A percentile compares a stretch with the other conserved stretches of the same genome.
Evolutionary conservation across 2,797 vertebrate species (phyloP).

Genomic region (Cossypha caffra): DNA sequence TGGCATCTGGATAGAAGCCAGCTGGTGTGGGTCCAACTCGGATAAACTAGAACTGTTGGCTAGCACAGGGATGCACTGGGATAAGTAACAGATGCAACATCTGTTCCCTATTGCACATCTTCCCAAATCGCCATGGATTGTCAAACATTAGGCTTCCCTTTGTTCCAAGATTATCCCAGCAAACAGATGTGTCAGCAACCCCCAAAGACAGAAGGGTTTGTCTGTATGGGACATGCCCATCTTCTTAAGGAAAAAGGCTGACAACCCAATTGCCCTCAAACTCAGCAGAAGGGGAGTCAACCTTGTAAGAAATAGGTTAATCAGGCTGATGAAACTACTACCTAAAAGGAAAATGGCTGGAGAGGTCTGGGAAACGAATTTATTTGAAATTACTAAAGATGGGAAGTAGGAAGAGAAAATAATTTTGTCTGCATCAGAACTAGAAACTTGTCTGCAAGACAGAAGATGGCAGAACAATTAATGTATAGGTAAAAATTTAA

Average conservation of each 20-base stretch:
- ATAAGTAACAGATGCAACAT: conserved; percentile 10
- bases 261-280: background rate
- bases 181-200: background rate
- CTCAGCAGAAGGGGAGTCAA: background rate
- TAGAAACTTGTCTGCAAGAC: background rate
- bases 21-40: background rate
- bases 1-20: conserved; percentile 1
- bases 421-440: background rate
- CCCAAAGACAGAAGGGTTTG: background rate
- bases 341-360: background rate
- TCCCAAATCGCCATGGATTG: background rate
- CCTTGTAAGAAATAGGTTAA: background rate
- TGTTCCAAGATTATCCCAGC: background rate
- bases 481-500: background rate
- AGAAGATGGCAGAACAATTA: background rate
- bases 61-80: background rate
- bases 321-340: background rate
- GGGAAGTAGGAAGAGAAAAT: background rate
- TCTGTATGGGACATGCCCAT: background rate
- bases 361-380: background rate
- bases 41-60: background rate
- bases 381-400: background rate
- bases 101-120: conserved; percentile 24
- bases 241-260: background rate
- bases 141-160: background rate